phyloP scores from a whole-genome alignment of 2,888 invertebrate species.

The Hydraecia micacea region DNA sequence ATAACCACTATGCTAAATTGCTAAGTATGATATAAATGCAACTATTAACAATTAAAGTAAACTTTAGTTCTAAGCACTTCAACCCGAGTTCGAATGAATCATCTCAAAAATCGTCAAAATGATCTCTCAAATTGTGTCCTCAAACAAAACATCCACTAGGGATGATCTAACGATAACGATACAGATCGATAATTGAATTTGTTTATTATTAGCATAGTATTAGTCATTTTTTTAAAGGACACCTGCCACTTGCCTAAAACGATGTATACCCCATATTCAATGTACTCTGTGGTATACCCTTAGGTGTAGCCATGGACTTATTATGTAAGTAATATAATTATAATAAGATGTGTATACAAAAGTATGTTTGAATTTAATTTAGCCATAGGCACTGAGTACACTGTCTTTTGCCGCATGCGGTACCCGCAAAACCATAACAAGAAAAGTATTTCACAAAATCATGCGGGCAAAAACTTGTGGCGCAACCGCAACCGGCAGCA shows the following conservation, averaged over 20 bases:
- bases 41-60: conserved; percentile 49
- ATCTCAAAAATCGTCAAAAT: conserved; percentile 75
- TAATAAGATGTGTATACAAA: too few species aligned
- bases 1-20: conserved; percentile 68
- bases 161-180: conserved; percentile 55
- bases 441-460: neutral
- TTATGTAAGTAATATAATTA: too few species aligned
- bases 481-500: neutral
- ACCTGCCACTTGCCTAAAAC: neutral
- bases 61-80: conserved; percentile 60
- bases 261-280: too few species aligned
- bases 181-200: conserved; percentile 47
- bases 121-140: conserved; percentile 63
- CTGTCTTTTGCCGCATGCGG: neutral
- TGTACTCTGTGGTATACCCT: too few species aligned
- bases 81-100: conserved; percentile 76
- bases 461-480: neutral
- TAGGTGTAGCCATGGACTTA: too few species aligned
- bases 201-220: conserved; percentile 1
- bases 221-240: neutral
- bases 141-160: conserved; percentile 69
- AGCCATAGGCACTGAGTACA: too few species aligned
- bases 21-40: conserved; percentile 41
- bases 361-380: neutral
- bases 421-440: neutral